These are phyloP conservation scores for Amazona vittata DNA, from an alignment of 2,113 vertebrate species.

Conservation along the genomic window DNA sequence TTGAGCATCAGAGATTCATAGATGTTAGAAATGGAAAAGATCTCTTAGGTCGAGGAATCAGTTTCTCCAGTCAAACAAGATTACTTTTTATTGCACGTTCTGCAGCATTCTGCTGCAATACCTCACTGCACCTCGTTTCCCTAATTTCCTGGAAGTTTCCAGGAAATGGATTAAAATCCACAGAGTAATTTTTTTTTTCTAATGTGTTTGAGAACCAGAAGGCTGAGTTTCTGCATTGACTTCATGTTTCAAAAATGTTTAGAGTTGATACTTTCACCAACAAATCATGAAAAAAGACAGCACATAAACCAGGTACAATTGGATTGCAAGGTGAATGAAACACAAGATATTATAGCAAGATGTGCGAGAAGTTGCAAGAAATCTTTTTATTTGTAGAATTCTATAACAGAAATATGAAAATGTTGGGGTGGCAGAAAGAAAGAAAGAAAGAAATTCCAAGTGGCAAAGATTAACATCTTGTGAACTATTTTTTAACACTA, in stretches of 20 bases:
- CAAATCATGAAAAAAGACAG: not conserved
- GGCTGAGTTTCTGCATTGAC: not conserved
- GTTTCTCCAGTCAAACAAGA: not conserved
- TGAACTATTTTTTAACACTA: not conserved
- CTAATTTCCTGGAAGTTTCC: not conserved
- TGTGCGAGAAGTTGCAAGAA: not conserved
- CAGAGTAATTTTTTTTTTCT: not conserved
- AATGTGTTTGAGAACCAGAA: not conserved
- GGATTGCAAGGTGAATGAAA: not conserved
- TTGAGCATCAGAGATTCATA: not conserved
- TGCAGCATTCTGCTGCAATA: not conserved
- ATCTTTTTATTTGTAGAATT: not conserved
- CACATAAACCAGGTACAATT: not conserved
- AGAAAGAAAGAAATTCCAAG: not conserved
- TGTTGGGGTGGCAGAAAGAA: fast-evolving
- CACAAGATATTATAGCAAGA: not conserved
- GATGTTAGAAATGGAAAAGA: not conserved
- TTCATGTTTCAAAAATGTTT: not conserved
- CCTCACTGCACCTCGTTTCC: not conserved
- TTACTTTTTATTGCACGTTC: not conserved
- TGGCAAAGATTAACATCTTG: not conserved
- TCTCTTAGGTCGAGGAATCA: not conserved
- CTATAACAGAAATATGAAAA: not conserved
- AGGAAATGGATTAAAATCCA: not conserved
- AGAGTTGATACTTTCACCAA: not conserved